Conservation (phyloP, 2,888 invertebrate species). For the Unio pictorum region DNA sequence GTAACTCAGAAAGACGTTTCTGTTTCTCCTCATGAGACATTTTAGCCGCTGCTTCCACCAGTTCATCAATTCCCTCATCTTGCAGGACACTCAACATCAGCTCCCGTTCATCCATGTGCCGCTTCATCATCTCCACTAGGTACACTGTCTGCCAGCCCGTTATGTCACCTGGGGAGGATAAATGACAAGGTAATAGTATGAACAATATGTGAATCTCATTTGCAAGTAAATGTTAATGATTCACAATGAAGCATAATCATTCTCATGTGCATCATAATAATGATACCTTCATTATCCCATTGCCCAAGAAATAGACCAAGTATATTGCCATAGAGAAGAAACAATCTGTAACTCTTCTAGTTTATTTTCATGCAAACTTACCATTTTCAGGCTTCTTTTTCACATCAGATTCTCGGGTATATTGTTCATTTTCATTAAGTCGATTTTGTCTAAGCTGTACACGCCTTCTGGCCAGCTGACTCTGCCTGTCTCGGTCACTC, state of each 20-base stretch:
- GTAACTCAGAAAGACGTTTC: slow-evolving; percentile 66
- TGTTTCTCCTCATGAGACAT: slow-evolving; percentile 67
- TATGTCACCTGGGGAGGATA: slow-evolving; percentile 42
- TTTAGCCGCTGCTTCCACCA: slow-evolving; percentile 56
- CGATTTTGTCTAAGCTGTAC: slow-evolving; percentile 36
- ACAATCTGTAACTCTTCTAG: too few species aligned
- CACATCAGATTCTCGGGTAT: slow-evolving; percentile 24
- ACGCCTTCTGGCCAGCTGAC: slow-evolving; percentile 48
- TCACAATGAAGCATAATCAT: too few species aligned
- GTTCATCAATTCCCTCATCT: slow-evolving; percentile 63
- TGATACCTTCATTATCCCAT: too few species aligned
- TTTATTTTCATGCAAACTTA: background rate
- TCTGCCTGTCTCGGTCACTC: slow-evolving; percentile 49
- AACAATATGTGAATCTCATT: too few species aligned
- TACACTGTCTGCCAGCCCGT: slow-evolving; percentile 53
- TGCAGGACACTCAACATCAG: slow-evolving; percentile 66
- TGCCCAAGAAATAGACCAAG: too few species aligned
- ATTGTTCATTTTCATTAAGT: slow-evolving; percentile 33
- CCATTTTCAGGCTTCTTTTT: slow-evolving; percentile 31
- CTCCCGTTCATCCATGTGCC: slow-evolving; percentile 65
- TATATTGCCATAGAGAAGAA: too few species aligned
- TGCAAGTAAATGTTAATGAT: too few species aligned
- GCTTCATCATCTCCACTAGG: slow-evolving; percentile 53
- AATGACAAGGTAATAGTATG: too few species aligned
- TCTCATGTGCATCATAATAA: too few species aligned